Evolutionary conservation across 2,797 vertebrate species (phyloP), one percentile per base, ranked within the genome.

Genomic region (Pangasius larnaudii): DNA sequence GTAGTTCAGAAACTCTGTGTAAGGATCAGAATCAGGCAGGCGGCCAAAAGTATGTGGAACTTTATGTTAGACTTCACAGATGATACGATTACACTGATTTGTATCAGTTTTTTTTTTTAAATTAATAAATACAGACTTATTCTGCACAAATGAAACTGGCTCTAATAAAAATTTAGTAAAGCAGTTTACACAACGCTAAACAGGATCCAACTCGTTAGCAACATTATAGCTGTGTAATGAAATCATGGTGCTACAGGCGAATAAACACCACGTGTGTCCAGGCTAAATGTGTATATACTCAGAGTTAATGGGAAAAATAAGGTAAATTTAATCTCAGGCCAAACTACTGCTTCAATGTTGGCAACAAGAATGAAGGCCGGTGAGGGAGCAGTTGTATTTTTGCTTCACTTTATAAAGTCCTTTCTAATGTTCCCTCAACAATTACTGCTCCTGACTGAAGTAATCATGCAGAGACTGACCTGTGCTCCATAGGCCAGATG

Each of bases 401-500:
- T 14, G 10, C 5, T 16, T n/a, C 30, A 51, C 46, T 51, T 53
- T 27, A n/a, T 51, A 13, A 4, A 16, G 13, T 7, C 19, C 10
- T 36, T 39, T 58, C 30, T 22, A 58, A 58, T 24, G 30, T 5
- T 9, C 30, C 5, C 7, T 80, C 33, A 81, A 9, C 14, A 46
- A 9, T 19, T 16, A 53, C 46, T 13, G 18, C 14, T 19, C 53
- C 56, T 61, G 79, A 16, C 79, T 59, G 79, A 81, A 81, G 22
- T 27, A 9, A 61, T 9, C 0, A 7, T 9, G 79, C 58, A 46
- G 24, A 58, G 5, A 5, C 16, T 2, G 94, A 97, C 96, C 95
- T 95, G 95, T 86, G 94, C 93, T 78, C 94, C 93, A 2, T 95
- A 96, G 77, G 93, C 93, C 80, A 93, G 91, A 89, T 94, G 85